Evolutionary conservation across 2,797 vertebrate species (phyloP).

Genomic region (Periparus ater): DNA sequence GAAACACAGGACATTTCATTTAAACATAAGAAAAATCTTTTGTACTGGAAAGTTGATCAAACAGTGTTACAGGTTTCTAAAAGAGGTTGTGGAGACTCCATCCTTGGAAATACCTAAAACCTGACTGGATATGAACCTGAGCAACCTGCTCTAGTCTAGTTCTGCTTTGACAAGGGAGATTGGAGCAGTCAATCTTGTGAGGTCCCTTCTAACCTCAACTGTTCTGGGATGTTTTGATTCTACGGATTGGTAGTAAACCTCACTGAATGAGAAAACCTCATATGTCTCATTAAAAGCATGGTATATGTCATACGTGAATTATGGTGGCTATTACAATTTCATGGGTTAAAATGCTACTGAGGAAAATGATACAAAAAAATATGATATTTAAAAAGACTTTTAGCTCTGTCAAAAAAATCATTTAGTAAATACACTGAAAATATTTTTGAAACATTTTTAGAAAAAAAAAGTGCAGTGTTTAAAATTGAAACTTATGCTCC

Average conservation of each 20-base stretch:
- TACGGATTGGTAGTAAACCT: background rate
- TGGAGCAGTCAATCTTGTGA: background rate
- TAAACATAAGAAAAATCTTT: background rate
- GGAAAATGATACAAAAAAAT: background rate
- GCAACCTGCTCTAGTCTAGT: background rate
- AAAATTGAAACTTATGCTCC: background rate
- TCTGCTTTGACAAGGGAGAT: background rate
- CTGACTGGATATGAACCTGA: background rate
- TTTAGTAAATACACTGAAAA: background rate
- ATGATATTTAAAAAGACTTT: background rate
- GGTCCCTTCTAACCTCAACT: background rate
- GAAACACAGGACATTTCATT: background rate
- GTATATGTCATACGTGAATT: background rate
- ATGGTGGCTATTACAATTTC: background rate
- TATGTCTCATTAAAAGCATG: background rate
- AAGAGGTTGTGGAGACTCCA: background rate
- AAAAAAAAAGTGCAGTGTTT: background rate
- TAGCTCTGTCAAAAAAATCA: background rate
- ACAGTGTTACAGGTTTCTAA: background rate
- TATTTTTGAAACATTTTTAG: background rate
- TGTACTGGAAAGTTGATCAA: background rate
- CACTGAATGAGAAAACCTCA: background rate
- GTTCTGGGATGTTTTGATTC: background rate
- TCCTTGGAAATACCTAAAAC: background rate
- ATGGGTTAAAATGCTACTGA: background rate